A percentile compares a stretch with the other conserved stretches of the same genome.
These are phyloP conservation scores for Serripes groenlandicus DNA, from an alignment of 2,888 invertebrate species.

Conservation along the genomic window DNA sequence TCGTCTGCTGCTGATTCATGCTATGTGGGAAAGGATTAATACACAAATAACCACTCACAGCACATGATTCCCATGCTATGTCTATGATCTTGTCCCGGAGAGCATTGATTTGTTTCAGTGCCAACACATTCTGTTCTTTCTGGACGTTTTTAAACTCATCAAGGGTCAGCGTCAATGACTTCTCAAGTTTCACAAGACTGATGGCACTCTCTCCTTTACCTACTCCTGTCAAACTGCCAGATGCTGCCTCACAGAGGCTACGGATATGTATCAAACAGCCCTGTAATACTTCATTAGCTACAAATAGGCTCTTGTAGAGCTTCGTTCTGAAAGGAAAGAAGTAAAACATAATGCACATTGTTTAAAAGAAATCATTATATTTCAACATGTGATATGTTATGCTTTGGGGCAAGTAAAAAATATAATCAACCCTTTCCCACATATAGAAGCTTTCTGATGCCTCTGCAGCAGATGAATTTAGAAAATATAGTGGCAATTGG, in stretches of 20 bases:
- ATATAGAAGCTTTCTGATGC: too few relatives aligned
- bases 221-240: slow-evolving; percentile 75
- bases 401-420: too few relatives aligned
- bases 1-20: not conserved
- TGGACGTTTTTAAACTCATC: slow-evolving; percentile 81
- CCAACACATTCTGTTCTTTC: slow-evolving; percentile 73
- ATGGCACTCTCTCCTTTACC: slow-evolving; percentile 77
- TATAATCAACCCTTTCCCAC: too few relatives aligned
- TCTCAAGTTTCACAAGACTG: slow-evolving; percentile 79
- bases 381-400: too few relatives aligned
- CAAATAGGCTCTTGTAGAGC: slow-evolving; percentile 80
- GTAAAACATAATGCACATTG: too few relatives aligned
- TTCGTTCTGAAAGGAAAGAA: slow-evolving; percentile 70
- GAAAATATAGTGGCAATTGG: too few relatives aligned
- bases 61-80: slow-evolving; percentile 85
- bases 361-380: too few relatives aligned
- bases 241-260: slow-evolving; percentile 83
- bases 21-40: not conserved
- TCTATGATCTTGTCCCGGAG: slow-evolving; percentile 82
- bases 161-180: slow-evolving; percentile 78
- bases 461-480: too few relatives aligned
- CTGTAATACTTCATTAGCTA: slow-evolving; percentile 85
- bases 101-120: slow-evolving; percentile 76
- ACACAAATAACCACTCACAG: slow-evolving; percentile 77
- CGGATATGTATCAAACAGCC: slow-evolving; percentile 85